A percentile compares a stretch with the other conserved stretches of the same genome.
phyloP scores from a whole-genome alignment of 2,888 invertebrate species.

The Trachelus iudaicus region DNA sequence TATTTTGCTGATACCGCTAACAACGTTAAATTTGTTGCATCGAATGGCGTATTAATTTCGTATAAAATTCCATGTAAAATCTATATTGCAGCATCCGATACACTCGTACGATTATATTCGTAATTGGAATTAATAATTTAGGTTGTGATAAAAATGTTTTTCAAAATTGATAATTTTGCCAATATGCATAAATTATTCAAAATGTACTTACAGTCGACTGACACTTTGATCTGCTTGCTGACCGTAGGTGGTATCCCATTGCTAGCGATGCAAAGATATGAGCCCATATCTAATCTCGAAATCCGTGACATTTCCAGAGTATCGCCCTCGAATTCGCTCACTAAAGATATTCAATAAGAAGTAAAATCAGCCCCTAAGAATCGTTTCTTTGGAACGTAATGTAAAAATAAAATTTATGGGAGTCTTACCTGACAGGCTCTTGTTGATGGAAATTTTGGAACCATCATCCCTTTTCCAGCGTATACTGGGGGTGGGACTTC shows the following conservation, averaged over 20 bases:
- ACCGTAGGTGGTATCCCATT: conserved; percentile 92
- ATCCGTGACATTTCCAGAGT: conserved; percentile 85
- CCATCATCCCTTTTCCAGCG: conserved; percentile 94
- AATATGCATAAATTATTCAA: not conserved
- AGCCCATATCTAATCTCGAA: conserved; percentile 90
- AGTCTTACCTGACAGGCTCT: conserved; percentile 77
- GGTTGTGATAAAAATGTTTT: not conserved
- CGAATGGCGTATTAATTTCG: not conserved
- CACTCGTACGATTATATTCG: not conserved
- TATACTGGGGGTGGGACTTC: conserved; percentile 88
- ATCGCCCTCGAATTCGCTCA: conserved; percentile 86
- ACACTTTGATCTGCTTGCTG: conserved; percentile 91
- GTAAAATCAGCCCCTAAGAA: conserved; percentile 7
- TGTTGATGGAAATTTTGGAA: conserved; percentile 87
- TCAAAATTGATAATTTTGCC: too few relatives aligned
- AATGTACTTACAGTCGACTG: conserved; percentile 89
- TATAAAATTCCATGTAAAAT: too few relatives aligned
- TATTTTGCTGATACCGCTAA: not conserved
- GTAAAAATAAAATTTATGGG: not conserved
- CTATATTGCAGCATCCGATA: too few relatives aligned
- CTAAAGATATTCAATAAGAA: conserved; percentile 67
- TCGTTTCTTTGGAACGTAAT: not conserved
- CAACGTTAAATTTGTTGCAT: not conserved
- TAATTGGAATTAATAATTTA: not conserved
- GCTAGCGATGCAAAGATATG: conserved; percentile 90